Evolutionary conservation across 92 coral and sea anemone genomes (phyloP).

Genomic region (Porites lobata): DNA sequence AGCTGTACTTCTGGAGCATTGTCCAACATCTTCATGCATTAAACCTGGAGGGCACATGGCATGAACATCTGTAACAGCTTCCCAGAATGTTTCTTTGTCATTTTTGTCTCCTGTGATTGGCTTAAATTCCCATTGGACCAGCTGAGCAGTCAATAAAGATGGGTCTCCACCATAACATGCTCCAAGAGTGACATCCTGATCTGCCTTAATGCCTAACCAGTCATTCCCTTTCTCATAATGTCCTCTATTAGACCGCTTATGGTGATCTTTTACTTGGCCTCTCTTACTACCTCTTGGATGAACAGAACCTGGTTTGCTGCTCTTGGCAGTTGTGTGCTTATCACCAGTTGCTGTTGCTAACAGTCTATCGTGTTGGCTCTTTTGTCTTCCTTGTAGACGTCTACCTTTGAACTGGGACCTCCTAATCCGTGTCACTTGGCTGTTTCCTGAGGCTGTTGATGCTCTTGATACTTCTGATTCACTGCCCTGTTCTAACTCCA

Average conservation of each 20-base stretch:
- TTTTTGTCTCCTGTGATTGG: neutral
- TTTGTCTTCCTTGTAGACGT: neutral
- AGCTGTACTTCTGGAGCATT: neutral
- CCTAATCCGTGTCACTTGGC: neutral
- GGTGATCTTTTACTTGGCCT: neutral
- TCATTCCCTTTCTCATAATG: conserved; percentile 1
- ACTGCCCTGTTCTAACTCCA: neutral
- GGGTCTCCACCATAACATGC: neutral
- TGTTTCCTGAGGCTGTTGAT: neutral
- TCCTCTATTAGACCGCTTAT: neutral
- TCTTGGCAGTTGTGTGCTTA: neutral
- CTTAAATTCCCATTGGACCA: neutral
- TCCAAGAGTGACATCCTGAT: neutral
- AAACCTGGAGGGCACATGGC: neutral
- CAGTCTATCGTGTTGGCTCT: conserved; percentile 2
- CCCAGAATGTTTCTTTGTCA: neutral
- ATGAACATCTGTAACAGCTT: neutral
- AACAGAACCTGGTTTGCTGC: neutral
- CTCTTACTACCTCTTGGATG: neutral
- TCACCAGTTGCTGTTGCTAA: neutral
- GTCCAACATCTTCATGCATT: neutral
- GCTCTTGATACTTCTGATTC: neutral
- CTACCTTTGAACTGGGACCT: neutral
- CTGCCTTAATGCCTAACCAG: neutral
- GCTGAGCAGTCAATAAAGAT: neutral